Percentiles rank a stretch among this genome's conserved stretches.
Evolutionary conservation across 2,113 vertebrate species (phyloP).

Genomic region (Dasyprocta punctata): DNA sequence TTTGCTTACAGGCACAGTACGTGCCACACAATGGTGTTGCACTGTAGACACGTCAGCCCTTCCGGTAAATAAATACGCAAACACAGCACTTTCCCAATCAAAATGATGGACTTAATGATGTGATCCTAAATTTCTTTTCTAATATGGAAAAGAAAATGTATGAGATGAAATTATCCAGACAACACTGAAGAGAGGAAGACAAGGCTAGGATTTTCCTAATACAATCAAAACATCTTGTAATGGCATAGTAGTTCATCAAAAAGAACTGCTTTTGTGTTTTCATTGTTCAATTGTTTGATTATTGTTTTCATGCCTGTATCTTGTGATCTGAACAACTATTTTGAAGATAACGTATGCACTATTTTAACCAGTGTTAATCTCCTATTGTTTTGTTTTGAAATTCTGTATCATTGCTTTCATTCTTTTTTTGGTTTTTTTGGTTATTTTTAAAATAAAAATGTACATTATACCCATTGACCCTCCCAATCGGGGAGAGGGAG

Average conservation of each 20-base stretch:
- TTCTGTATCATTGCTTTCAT: too few relatives aligned
- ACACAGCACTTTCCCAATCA: neutral
- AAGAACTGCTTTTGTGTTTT: too few relatives aligned
- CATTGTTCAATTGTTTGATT: too few relatives aligned
- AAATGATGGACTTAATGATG: neutral
- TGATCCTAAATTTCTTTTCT: neutral
- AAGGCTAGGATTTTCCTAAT: constrained; percentile 14
- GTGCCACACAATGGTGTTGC: neutral
- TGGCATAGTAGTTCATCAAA: neutral
- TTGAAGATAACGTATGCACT: too few relatives aligned
- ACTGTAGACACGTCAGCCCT: neutral
- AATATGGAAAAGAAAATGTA: neutral
- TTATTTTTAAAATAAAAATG: neutral
- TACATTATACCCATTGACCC: neutral
- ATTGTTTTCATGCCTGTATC: too few relatives aligned
- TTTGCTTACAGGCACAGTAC: neutral
- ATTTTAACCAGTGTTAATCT: too few relatives aligned
- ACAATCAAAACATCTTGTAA: neutral
- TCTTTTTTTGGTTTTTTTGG: too few relatives aligned
- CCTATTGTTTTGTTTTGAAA: too few relatives aligned
- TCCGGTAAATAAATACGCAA: neutral
- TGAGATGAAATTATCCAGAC: neutral
- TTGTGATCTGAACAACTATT: too few relatives aligned
- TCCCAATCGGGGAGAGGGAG: neutral
- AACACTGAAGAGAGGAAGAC: neutral